Evolutionary conservation across 2,888 invertebrate species (phyloP).

Genomic region (Agrotis clavis): DNA sequence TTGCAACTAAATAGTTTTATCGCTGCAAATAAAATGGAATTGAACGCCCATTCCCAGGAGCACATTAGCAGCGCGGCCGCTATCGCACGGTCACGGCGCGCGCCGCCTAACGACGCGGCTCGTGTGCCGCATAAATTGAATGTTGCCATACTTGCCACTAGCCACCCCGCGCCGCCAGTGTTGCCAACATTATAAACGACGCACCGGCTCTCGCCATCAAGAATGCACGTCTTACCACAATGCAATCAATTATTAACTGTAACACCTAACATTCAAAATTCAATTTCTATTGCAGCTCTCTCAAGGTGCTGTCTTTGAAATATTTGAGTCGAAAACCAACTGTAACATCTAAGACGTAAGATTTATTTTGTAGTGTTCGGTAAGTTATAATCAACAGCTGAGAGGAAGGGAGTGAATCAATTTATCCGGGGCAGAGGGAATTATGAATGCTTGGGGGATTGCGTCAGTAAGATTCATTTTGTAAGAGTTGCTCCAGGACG

Average conservation of each 20-base stretch:
- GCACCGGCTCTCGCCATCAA: slow-evolving; percentile 62
- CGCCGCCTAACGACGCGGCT: slow-evolving; percentile 40
- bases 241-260: slow-evolving; percentile 48
- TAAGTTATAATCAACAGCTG: slow-evolving; percentile 68
- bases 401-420: slow-evolving; percentile 77
- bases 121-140: slow-evolving; percentile 61
- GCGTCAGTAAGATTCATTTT: slow-evolving; percentile 59
- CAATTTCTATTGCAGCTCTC: slow-evolving; percentile 49
- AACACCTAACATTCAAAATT: slow-evolving; percentile 47
- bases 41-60: slow-evolving; percentile 15
- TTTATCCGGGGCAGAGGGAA: slow-evolving; percentile 70
- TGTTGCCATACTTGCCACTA: slow-evolving; percentile 45
- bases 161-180: slow-evolving; percentile 39
- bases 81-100: slow-evolving; percentile 29
- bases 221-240: slow-evolving; percentile 64
- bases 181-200: slow-evolving; percentile 69
- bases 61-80: slow-evolving; percentile 23
- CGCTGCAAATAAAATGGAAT: slow-evolving; percentile 11
- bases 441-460: slow-evolving; percentile 66
- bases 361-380: slow-evolving; percentile 38
- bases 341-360: slow-evolving; percentile 31
- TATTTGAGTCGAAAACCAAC: slow-evolving; percentile 30
- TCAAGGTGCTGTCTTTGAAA: slow-evolving; percentile 46
- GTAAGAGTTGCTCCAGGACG: slow-evolving; percentile 49
- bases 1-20: slow-evolving; percentile 7